Conservation (phyloP, 2,797 vertebrate genomes). For the Allobates femoralis region DNA sequence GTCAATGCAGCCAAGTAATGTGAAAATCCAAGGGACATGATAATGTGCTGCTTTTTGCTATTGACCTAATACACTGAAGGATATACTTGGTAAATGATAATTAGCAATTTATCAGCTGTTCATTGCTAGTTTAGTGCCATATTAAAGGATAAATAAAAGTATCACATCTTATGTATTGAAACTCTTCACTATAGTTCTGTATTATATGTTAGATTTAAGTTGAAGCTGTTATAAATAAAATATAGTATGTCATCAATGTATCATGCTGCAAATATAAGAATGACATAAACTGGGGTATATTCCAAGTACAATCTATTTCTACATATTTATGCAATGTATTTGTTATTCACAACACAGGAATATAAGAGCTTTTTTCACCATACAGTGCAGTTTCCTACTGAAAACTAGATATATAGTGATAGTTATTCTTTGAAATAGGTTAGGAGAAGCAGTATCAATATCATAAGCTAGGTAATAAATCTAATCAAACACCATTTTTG, state of each 20-base stretch:
- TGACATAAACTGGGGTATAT: conserved; percentile 29
- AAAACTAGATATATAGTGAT: conserved; percentile 50
- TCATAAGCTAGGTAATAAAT: conserved; percentile 38
- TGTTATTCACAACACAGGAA: conserved; percentile 39
- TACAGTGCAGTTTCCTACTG: conserved; percentile 29
- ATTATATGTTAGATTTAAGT: conserved; percentile 23
- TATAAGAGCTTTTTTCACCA: conserved; percentile 29
- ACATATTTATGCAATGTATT: conserved; percentile 41
- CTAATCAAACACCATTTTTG: conserved; percentile 2
- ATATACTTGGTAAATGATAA: conserved; percentile 39
- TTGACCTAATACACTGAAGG: conserved; percentile 27
- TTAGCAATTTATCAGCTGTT: conserved; percentile 40
- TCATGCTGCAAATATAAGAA: conserved; percentile 38
- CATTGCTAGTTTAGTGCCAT: conserved; percentile 4
- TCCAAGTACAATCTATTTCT: conserved; percentile 50
- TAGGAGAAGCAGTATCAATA: conserved; percentile 22
- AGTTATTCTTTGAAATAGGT: conserved; percentile 46
- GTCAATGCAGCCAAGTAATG: conserved; percentile 48
- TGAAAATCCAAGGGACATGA: conserved; percentile 47
- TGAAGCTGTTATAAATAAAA: conserved; percentile 28
- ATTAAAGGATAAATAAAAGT: conserved; percentile 24
- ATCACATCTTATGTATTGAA: conserved; percentile 16
- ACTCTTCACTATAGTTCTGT: conserved; percentile 12
- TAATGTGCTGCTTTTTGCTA: conserved; percentile 41
- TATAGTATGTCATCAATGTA: conserved; percentile 5